Evolutionary conservation across 2,113 vertebrate species (phyloP), one percentile per base, ranked within the genome.

Genomic region (Neotoma lepida): DNA sequence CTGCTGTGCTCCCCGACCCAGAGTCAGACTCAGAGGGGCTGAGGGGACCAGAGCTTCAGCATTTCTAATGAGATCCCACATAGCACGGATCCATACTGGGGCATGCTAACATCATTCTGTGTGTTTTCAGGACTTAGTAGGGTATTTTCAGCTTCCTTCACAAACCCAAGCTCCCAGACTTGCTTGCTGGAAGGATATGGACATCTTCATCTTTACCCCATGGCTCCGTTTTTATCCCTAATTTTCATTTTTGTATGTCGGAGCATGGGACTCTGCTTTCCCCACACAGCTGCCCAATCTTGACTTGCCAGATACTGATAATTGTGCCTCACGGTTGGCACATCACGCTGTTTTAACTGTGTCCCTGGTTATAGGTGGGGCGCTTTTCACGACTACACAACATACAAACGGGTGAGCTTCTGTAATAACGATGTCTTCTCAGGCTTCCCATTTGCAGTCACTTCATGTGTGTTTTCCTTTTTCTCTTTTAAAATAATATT

Each of bases 51-150:
- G 6, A n/a, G 17, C 2, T 7, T 49, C 49, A 71, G 17, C 44
- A 64, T 85, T 80, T 95, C 49, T 71, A 90, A 73, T 12, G 39
- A 54, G 13, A 15, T 68, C 74, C n/a, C 30, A 73, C 51, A 20
- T 39, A n/a, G 26, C 58, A 33, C 49, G 46, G 71, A 20, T 44
- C 12, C 3, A 12, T 44, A 33, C 3, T 71, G 10, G 9, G 18
- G 3, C n/a, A 81, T 44, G 9, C 54, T 30, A 15, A 6, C 56
- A 81, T 63, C 71, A 30, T 35, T 92, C 71, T 39, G 7, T 73
- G 26, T 80, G 13, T 63, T 94, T 90, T 86, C 33, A 58, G 74
- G 70, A 74, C 88, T 80, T 74, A 41, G 41, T 66, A 89, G 91
- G 30, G 64, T 33, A 70, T 15, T 88, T 56, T 44, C 33, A 15